Conservation (phyloP, 2,888 invertebrate species). For the Liopterus haemorrhoidalis region DNA sequence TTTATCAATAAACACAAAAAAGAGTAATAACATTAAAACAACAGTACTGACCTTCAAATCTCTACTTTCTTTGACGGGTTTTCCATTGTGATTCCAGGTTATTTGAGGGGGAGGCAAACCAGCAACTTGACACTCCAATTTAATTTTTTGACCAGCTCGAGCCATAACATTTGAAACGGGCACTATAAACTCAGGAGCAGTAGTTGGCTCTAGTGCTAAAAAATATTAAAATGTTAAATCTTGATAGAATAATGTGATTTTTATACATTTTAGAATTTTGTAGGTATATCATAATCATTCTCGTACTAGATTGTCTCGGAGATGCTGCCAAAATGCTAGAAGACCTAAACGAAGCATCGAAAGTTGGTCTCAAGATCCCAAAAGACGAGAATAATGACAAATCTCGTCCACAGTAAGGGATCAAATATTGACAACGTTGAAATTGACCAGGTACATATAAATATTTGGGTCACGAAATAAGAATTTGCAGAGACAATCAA, state of each 20-base stretch:
- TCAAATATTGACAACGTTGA: too few relatives aligned
- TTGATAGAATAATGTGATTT: slow-evolving; percentile 4
- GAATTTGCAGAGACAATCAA: too few relatives aligned
- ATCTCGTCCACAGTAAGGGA: too few relatives aligned
- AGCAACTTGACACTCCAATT: slow-evolving; percentile 62
- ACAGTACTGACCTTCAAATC: slow-evolving; percentile 54
- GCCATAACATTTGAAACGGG: slow-evolving; percentile 67
- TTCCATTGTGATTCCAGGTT: slow-evolving; percentile 64
- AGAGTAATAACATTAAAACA: slow-evolving; percentile 3
- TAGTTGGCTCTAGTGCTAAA: slow-evolving; percentile 57
- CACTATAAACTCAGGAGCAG: slow-evolving; percentile 55
- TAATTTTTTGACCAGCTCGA: slow-evolving; percentile 65
- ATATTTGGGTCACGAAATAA: too few relatives aligned
- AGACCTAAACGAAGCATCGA: too few relatives aligned
- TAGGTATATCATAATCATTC: neutral
- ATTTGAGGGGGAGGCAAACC: slow-evolving; percentile 61
- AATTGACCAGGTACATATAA: too few relatives aligned
- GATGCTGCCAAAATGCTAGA: too few relatives aligned
- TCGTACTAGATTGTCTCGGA: too few relatives aligned
- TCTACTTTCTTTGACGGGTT: slow-evolving; percentile 54
- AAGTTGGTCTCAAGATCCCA: neutral
- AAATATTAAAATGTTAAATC: slow-evolving; percentile 16
- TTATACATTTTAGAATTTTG: neutral
- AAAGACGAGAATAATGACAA: too few relatives aligned
- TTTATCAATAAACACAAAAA: too few relatives aligned